A percentile compares a stretch with the other conserved stretches of the same genome.
phyloP scores from a whole-genome alignment of 2,113 vertebrate species.

The Oriolus oriolus region DNA sequence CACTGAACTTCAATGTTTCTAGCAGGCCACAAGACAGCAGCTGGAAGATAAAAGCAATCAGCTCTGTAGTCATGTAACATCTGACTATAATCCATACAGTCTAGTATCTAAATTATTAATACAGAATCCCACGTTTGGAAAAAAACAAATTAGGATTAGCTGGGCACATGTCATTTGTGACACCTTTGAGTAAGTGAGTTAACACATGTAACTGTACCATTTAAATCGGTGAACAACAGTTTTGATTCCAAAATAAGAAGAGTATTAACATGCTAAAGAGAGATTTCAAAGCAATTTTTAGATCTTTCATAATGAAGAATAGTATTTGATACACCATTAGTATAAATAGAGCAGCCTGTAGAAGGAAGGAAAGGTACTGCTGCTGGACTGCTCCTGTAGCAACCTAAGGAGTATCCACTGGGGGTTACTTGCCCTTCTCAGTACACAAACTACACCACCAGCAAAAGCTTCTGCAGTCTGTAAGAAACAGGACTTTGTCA shows the following conservation, averaged over 20 bases:
- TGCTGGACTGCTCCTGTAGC: background rate
- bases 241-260: background rate
- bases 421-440: background rate
- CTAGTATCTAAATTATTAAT: background rate
- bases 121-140: background rate
- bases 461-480: background rate
- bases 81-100: background rate
- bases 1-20: slow-evolving; percentile 95
- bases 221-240: background rate
- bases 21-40: slow-evolving; percentile 92
- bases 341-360: background rate
- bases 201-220: background rate
- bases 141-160: background rate
- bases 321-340: background rate
- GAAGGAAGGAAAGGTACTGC: background rate
- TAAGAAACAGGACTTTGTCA: background rate
- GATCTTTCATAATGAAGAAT: background rate
- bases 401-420: background rate
- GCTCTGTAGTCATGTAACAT: background rate
- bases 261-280: background rate
- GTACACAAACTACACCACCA: background rate
- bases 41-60: slow-evolving; percentile 67
- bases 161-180: background rate
- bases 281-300: background rate
- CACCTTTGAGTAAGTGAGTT: background rate